Percentiles rank a stretch among this genome's conserved stretches.
These are phyloP conservation scores for Edolisoma coerulescens DNA, from an alignment of 2,113 vertebrate species.

Conservation along the genomic window DNA sequence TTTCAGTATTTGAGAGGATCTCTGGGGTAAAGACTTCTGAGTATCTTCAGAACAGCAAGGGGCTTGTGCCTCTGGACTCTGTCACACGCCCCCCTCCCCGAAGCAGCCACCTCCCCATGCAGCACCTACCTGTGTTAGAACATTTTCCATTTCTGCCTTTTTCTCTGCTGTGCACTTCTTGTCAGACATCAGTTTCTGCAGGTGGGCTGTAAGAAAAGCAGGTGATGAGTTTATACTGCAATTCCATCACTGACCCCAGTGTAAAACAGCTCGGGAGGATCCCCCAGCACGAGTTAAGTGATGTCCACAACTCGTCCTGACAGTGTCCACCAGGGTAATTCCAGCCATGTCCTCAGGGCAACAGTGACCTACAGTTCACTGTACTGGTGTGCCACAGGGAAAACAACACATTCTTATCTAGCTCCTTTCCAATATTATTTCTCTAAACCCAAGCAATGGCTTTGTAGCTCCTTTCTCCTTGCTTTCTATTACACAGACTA, in stretches of 20 bases:
- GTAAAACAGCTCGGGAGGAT: not conserved
- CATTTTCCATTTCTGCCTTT: constrained; percentile 91
- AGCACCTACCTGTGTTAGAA: constrained; percentile 84
- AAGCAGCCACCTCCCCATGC: not conserved
- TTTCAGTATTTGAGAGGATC: not conserved
- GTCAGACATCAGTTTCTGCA: constrained; percentile 96
- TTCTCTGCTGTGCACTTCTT: constrained; percentile 93
- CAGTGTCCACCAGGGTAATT: not conserved
- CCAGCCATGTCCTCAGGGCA: not conserved
- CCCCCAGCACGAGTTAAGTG: not conserved
- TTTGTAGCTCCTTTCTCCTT: not conserved
- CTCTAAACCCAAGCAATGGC: not conserved
- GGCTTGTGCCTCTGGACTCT: not conserved
- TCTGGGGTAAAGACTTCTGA: not conserved
- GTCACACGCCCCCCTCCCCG: not conserved
- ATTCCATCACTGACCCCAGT: not conserved
- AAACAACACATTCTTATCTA: not conserved
- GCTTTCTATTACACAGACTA: not conserved
- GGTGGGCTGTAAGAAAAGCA: constrained; percentile 77
- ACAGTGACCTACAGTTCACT: not conserved
- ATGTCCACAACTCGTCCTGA: not conserved
- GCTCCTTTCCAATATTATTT: not conserved
- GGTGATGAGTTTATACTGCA: not conserved
- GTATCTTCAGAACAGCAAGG: not conserved
- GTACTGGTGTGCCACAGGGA: not conserved